These are phyloP conservation scores for Leucozona laternaria DNA, from an alignment of 2,888 invertebrate species.

Conservation along the genomic window DNA sequence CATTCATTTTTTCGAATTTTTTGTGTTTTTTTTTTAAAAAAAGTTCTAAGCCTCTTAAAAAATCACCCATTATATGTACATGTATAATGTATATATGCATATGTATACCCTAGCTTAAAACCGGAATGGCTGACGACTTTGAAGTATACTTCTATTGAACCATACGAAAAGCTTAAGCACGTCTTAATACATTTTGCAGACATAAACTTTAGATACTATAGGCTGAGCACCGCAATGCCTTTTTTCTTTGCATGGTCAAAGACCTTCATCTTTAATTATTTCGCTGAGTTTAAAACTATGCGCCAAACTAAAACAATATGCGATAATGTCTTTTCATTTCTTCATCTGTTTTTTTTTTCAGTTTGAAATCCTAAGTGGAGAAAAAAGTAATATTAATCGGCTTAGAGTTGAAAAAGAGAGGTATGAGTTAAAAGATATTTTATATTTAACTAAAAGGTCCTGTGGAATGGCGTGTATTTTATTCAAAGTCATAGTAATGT, in stretches of 20 bases:
- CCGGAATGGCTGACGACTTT: too few species aligned
- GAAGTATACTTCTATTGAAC: too few species aligned
- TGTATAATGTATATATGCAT: too few species aligned
- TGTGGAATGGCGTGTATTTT: neutral
- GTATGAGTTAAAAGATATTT: constrained; percentile 9
- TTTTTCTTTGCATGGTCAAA: neutral
- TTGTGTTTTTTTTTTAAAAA: too few species aligned
- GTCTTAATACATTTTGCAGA: neutral
- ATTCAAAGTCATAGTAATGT: constrained; percentile 2
- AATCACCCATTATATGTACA: too few species aligned
- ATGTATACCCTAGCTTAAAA: too few species aligned
- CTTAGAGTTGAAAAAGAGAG: constrained; percentile 2
- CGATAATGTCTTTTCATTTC: constrained; percentile 12
- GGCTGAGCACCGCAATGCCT: neutral
- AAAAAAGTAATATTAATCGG: constrained; percentile 26
- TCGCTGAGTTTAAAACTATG: neutral
- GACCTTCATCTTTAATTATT: neutral
- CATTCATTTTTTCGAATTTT: too few species aligned
- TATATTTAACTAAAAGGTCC: neutral
- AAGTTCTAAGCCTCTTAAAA: too few species aligned
- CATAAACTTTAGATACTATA: neutral
- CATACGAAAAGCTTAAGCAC: neutral
- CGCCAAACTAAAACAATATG: neutral
- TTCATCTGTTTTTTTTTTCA: neutral
- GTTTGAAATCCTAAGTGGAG: neutral